These are phyloP conservation scores for Saccostrea echinata DNA, from an alignment of 1,140 invertebrate genomes.

Conservation along the genomic window DNA sequence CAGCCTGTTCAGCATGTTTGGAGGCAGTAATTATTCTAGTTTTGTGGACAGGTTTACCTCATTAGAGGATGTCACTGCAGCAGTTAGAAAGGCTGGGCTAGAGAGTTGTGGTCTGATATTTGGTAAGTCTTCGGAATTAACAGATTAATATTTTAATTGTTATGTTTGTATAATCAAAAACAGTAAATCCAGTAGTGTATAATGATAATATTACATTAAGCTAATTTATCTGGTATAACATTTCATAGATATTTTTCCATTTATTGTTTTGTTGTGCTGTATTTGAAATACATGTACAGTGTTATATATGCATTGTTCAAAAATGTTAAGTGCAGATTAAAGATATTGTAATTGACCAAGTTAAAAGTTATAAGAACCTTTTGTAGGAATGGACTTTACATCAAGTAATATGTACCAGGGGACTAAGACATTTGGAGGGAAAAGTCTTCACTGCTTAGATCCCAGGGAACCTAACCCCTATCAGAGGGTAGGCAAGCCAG, in stretches of 20 bases:
- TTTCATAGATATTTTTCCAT: too few species aligned
- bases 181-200: too few species aligned
- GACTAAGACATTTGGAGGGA: conserved; percentile 71
- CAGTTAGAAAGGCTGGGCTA: conserved; percentile 78
- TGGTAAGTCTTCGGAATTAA: conserved; percentile 66
- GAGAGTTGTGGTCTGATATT: conserved; percentile 80
- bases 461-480: conserved; percentile 67
- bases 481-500: conserved; percentile 66
- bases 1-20: conserved; percentile 56
- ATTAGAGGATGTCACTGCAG: conserved; percentile 75
- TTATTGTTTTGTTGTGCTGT: neutral
- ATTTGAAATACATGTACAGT: conserved; percentile 7
- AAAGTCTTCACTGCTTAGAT: conserved; percentile 69
- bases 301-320: neutral
- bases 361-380: neutral
- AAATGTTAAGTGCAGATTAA: neutral
- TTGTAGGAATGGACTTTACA: conserved; percentile 80
- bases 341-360: neutral
- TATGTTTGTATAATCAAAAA: too few species aligned
- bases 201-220: too few species aligned
- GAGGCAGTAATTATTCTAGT: conserved; percentile 43
- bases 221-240: too few species aligned
- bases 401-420: conserved; percentile 80
- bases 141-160: too few species aligned
- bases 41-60: conserved; percentile 69